These are phyloP conservation scores for Portunus trituberculatus DNA, from an alignment of 1,140 invertebrate genomes.

Conservation along the genomic window DNA sequence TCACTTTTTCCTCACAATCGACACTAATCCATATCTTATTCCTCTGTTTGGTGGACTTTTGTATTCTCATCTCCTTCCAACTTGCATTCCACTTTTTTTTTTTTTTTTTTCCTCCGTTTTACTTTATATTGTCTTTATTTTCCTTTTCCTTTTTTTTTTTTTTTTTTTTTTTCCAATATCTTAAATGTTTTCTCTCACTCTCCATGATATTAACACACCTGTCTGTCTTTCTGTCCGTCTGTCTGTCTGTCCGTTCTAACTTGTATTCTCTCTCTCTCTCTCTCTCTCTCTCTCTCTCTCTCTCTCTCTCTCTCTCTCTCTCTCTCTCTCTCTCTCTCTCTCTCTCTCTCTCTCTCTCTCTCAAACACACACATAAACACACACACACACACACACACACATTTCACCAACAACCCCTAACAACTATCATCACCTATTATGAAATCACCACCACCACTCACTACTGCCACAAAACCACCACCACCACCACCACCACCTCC, in stretches of 20 bases:
- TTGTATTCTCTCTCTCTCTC: neutral
- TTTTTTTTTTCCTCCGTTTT: neutral
- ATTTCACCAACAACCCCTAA: neutral
- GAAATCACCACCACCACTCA: neutral
- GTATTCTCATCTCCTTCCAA: no score
- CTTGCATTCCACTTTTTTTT: neutral
- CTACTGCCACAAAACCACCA: constrained; percentile 1
- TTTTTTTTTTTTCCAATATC: no score
- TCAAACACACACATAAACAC: neutral
- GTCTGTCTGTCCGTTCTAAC: neutral
- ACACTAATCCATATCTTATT: no score
- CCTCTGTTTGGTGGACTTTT: no score
- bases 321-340: no score
- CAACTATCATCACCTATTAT: neutral
- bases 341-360: neutral
- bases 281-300: no score
- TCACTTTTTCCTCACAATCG: no score
- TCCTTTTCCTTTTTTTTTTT: neutral
- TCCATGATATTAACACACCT: neutral
- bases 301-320: no score
- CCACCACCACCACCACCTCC: constrained; percentile 36
- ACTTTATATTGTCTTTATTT: neutral
- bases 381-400: neutral
- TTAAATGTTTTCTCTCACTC: neutral
- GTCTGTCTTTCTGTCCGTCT: neutral